Conservation (phyloP, 2,888 invertebrate genomes). For the Colostygia pectinataria region DNA sequence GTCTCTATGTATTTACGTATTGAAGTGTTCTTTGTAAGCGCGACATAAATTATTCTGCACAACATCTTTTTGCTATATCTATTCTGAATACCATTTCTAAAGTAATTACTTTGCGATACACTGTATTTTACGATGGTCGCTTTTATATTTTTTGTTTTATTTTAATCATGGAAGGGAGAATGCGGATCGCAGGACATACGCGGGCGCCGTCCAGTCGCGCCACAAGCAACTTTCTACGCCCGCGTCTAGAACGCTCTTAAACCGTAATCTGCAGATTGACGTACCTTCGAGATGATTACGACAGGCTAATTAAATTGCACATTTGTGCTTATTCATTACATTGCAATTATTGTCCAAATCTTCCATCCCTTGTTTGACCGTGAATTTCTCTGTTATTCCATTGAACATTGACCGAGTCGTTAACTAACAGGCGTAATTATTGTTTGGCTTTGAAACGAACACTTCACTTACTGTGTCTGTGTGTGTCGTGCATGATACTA, state of each 20-base stretch:
- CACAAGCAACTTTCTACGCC: slow-evolving; percentile 81
- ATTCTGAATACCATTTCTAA: slow-evolving; percentile 57
- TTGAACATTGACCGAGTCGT: slow-evolving; percentile 16
- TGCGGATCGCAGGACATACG: slow-evolving; percentile 78
- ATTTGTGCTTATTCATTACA: slow-evolving; percentile 67
- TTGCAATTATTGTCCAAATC: slow-evolving; percentile 48
- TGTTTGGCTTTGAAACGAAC: slow-evolving; percentile 1
- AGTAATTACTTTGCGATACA: slow-evolving; percentile 56
- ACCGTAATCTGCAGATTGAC: slow-evolving; percentile 81
- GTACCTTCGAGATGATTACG: slow-evolving; percentile 74
- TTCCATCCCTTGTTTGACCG: slow-evolving; percentile 39
- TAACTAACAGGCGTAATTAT: slow-evolving; percentile 6
- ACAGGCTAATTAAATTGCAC: slow-evolving; percentile 74
- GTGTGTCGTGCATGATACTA: no score
- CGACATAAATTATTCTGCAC: slow-evolving; percentile 9
- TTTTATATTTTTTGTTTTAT: slow-evolving; percentile 66
- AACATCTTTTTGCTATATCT: slow-evolving; percentile 43
- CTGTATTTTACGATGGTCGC: slow-evolving; percentile 65
- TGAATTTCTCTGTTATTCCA: slow-evolving; percentile 34
- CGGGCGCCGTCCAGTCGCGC: slow-evolving; percentile 79
- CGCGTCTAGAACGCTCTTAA: slow-evolving; percentile 79
- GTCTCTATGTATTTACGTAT: not conserved
- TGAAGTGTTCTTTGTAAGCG: not conserved
- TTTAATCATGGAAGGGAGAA: slow-evolving; percentile 72
- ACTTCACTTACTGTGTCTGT: not conserved